Evolutionary conservation across 1,140 invertebrate species (phyloP).

Genomic region (Drosophila equinoxialis): DNA sequence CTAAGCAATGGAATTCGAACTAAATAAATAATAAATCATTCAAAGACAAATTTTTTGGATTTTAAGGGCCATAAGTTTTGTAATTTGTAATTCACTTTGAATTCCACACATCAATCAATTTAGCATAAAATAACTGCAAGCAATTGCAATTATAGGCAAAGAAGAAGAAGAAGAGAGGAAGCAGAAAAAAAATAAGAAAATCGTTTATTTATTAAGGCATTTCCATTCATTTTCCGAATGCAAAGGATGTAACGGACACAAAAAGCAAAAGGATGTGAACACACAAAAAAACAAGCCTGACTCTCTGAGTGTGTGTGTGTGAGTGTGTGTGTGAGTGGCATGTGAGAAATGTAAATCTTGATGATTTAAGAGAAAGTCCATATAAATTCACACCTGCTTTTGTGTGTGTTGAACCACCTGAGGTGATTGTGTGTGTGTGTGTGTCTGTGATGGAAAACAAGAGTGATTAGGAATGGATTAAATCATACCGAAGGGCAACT

Average conservation of each 20-base stretch:
- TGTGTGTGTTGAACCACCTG: not conserved
- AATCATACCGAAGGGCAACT: not conserved
- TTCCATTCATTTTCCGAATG: not conserved
- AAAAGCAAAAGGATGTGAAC: not conserved
- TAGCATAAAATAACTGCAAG: constrained; percentile 7
- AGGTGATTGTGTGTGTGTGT: not conserved
- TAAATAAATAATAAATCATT: constrained; percentile 4
- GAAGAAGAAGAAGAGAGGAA: too few relatives aligned
- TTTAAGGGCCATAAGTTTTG: too few relatives aligned
- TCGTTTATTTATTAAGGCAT: constrained; percentile 14
- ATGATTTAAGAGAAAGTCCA: constrained; percentile 7
- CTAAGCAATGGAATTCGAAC: not conserved
- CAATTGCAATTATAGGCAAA: not conserved
- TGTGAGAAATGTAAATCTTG: constrained; percentile 5
- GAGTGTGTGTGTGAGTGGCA: not conserved
- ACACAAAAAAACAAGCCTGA: not conserved
- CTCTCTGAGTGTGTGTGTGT: not conserved
- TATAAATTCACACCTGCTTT: constrained; percentile 13
- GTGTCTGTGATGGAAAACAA: not conserved
- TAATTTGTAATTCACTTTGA: not conserved
- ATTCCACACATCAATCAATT: not conserved
- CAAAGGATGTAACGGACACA: not conserved
- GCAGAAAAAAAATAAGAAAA: not conserved
- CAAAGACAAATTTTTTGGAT: too few relatives aligned
- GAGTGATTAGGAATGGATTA: constrained; percentile 3